Percentiles rank a stretch among this genome's conserved stretches.
These are phyloP conservation scores for Cryptosula pallasiana DNA, from an alignment of 2,888 invertebrate genomes.

Conservation along the genomic window DNA sequence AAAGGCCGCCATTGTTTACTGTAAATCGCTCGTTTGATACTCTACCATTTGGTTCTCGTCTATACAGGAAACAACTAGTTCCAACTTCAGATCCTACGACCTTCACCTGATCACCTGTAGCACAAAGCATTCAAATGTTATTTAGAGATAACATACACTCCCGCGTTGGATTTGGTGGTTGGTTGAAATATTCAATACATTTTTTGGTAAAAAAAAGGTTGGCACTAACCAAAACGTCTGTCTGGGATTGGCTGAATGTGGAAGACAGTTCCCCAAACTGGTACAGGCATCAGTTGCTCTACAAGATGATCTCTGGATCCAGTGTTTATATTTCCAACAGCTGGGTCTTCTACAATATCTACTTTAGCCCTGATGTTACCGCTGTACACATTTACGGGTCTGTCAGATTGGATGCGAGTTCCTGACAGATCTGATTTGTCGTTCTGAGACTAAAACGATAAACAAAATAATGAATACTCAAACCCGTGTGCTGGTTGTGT, in stretches of 20 bases:
- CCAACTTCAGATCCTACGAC: neutral
- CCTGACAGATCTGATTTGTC: slow-evolving; percentile 7
- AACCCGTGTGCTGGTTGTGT: no score
- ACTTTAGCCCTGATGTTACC: slow-evolving; percentile 19
- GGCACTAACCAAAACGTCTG: neutral
- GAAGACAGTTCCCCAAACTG: neutral
- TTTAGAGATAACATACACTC: no score
- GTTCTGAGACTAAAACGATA: neutral
- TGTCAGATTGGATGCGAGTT: neutral
- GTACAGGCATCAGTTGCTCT: neutral
- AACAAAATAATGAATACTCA: neutral
- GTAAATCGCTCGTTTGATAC: neutral
- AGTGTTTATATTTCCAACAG: neutral
- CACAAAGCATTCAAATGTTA: neutral
- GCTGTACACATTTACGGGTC: slow-evolving; percentile 13
- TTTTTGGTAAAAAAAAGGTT: no score
- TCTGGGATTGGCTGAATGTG: slow-evolving; percentile 1
- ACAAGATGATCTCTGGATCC: slow-evolving; percentile 21
- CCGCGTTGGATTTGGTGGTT: no score
- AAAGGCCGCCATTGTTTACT: neutral
- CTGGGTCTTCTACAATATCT: neutral
- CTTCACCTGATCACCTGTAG: slow-evolving; percentile 10
- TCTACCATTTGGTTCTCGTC: neutral
- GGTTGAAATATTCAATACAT: no score
- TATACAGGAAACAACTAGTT: neutral